Conservation (phyloP, 2,113 vertebrate species). For the Chinchilla lanigera region DNA sequence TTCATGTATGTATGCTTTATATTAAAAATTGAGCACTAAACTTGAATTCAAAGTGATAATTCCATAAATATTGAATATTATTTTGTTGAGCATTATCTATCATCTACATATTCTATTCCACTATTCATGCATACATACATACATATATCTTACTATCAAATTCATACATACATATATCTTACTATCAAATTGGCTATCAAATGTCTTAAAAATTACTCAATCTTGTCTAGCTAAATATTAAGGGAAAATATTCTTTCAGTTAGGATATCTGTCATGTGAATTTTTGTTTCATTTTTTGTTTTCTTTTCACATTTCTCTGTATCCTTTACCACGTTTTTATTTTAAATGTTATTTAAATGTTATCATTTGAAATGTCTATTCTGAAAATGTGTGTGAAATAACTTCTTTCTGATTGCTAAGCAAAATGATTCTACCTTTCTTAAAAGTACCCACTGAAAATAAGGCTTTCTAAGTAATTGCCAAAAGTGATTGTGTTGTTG, state of each 20-base stretch:
- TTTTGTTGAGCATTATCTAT: background rate
- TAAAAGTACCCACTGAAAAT: constrained; percentile 29
- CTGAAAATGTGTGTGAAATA: background rate
- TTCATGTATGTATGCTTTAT: background rate
- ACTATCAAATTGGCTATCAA: background rate
- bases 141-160: background rate
- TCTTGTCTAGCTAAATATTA: background rate
- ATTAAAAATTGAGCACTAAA: background rate
- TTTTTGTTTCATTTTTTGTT: background rate
- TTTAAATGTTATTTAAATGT: constrained; percentile 5
- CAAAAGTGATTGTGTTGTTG: constrained; percentile 44
- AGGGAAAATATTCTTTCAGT: background rate
- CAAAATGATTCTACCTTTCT: constrained; percentile 32
- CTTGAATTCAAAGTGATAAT: background rate
- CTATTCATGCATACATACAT: background rate
- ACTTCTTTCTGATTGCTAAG: constrained; percentile 26
- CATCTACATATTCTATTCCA: background rate
- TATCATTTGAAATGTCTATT: constrained; percentile 43
- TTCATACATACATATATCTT: background rate
- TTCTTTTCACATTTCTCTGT: background rate
- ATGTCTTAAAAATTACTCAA: background rate
- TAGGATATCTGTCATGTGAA: background rate
- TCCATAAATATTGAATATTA: background rate
- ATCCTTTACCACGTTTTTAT: background rate
- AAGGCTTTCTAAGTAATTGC: constrained; percentile 37